Evolutionary conservation across 2,888 invertebrate genomes (phyloP), one percentile per base, ranked within the genome.

Genomic region (Loripinus fragilis): DNA sequence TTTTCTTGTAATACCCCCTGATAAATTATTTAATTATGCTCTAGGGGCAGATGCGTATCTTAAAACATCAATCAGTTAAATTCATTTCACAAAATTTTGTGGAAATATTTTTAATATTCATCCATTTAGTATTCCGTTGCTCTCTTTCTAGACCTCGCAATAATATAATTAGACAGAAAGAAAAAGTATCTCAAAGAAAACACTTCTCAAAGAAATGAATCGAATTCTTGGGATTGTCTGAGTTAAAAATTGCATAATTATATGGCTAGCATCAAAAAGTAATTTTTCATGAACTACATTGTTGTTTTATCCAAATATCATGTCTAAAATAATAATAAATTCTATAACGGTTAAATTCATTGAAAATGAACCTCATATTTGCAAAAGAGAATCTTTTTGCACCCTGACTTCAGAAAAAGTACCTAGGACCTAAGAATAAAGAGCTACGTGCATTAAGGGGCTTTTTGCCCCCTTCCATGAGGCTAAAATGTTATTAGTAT

Each of bases 11-110:
- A 81, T 64, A 69, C 70, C 60, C 25, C 35, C 48, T 76, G 78
- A 81, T 74, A 76, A 71, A 81, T 68, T 68, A 52, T 66, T 45
- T 52, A 71, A 74, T 78, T 74, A 78, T 74, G 52, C 74, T 50
- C 25, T 41, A 30, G 38, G 48, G 65, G 68, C 78, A 78, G 76
- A 81, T 78, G 78, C 74, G 60, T 60, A 60, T 60, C 60, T 60
- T 60, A 33, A 33, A 60, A 20, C 60, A 60, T 60, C 60, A 60
- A 60, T 60, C 60, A 60, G 60, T 60, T 33, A 33, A 60, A 60
- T 23, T 60, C 60, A 60, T 60, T 60, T 33, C 20, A 55, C 33
- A 33, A 60, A 52, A 33, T 33, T 33, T 23, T 60, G 60, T 28
- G 30, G 8, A 33, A 60, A 60, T 33, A 60, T 30, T 60, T 30